Base-by-base conservation (phyloP, 2,113 vertebrate species). In the Chlorodrepanis virens region DNA sequence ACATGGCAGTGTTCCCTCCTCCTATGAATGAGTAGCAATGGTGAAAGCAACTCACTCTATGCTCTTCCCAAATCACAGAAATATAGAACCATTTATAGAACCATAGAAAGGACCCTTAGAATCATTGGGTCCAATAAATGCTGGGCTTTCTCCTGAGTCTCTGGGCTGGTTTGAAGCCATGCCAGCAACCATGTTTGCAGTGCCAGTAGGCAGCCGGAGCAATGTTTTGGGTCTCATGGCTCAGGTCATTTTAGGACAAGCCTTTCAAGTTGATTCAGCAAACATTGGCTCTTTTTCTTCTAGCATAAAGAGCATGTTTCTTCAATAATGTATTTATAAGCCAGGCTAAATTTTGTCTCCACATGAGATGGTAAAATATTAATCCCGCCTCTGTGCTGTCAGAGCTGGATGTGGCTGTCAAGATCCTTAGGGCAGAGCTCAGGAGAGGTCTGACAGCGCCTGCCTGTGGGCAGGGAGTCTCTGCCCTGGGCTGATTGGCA, bases 401-500 rank as follows among this genome's bases (percentile, higher is more conserved):
- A 67, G 67, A 47, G 8, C 52, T 65, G 57, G 59, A 77, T 31
- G 42, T 3, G 5, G 17, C 23, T 94, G 68, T 89, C 14, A 63
- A 50, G 29, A 63, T 44, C 21, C 47, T 81, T 44, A 70, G 14
- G 19, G 35, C 11, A 85, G 39, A 67, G 12, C 33, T 61, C 33
- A 82, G 31, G 40, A 60, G 28, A 70, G 15, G 13, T 12, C 45
- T 83, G 44, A 63, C 0, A 1, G 35, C 8, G 2, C 31, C 13
- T 0, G 0, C 8, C 35, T 57, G 20, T 83, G 18, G 5, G 18
- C 14, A 63, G 6, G 50, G 13, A 49, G 1, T 20, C 21, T 3
- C 4, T 61, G 31, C 2, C 54, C 45, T 2, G 1, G 45, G 4
- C 29, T 83, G 45, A 21, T 19, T 60, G 7, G 15, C 1, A 4